A percentile compares a stretch with the other conserved stretches of the same genome.
Evolutionary conservation across 2,113 vertebrate genomes (phyloP).

Genomic region (Brachyhypopomus occidentalis): DNA sequence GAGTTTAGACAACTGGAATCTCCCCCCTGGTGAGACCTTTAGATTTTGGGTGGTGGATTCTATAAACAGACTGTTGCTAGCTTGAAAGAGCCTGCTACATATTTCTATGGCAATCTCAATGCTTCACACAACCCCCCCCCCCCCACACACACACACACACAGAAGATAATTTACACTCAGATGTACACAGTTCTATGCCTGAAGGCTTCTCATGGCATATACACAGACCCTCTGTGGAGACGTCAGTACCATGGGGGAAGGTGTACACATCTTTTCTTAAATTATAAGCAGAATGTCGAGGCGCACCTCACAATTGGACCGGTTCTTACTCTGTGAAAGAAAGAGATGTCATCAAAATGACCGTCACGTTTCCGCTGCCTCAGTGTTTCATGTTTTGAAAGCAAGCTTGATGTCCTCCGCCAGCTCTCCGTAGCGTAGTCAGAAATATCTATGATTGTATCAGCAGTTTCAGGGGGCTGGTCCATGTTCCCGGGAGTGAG

Average conservation of each 20-base stretch:
- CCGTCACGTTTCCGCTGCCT: neutral
- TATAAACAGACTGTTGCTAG: constrained; percentile 47
- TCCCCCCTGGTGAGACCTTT: constrained; percentile 73
- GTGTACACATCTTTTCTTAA: constrained; percentile 19
- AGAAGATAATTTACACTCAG: constrained; percentile 31
- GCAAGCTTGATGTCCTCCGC: neutral
- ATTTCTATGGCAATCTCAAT: constrained; percentile 31
- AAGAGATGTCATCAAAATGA: neutral
- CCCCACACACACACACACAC: neutral
- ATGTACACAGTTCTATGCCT: constrained; percentile 26
- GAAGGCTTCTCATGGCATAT: constrained; percentile 6
- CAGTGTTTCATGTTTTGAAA: neutral
- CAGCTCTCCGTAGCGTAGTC: neutral
- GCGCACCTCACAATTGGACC: neutral
- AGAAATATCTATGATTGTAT: neutral
- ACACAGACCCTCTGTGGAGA: constrained; percentile 18
- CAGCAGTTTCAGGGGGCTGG: neutral
- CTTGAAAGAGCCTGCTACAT: constrained; percentile 7
- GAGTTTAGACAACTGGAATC: constrained; percentile 77
- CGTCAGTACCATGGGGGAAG: constrained; percentile 19
- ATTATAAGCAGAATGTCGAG: constrained; percentile 6
- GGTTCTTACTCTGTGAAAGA: neutral
- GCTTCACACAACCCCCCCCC: neutral
- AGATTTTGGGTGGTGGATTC: constrained; percentile 55
- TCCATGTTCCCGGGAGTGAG: neutral